These are phyloP conservation scores for Morone chrysops DNA, from an alignment of 2,113 vertebrate genomes.

Conservation along the genomic window DNA sequence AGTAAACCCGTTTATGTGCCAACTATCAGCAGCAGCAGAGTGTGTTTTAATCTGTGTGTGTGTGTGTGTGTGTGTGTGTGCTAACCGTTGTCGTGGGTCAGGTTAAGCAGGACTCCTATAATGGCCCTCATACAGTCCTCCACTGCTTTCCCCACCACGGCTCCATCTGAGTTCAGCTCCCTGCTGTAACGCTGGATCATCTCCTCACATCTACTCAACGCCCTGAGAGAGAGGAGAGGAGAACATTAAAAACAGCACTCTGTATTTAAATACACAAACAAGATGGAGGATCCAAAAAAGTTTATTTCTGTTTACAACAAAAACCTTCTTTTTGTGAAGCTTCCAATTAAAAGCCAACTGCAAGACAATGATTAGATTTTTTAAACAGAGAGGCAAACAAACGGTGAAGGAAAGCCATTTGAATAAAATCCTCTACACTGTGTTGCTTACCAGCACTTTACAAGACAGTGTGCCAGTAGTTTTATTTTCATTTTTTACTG, in stretches of 20 bases:
- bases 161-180: constrained; percentile 85
- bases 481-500: background rate
- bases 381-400: no score
- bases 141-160: constrained; percentile 92
- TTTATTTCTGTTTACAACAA: background rate
- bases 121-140: constrained; percentile 98
- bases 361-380: no score
- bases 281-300: background rate
- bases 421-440: no score
- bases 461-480: background rate
- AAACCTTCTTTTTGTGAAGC: background rate
- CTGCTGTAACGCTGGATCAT: constrained; percentile 93
- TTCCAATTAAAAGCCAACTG: background rate
- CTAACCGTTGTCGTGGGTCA: constrained; percentile 97
- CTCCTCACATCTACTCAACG: constrained; percentile 91
- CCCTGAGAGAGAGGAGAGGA: constrained; percentile 78
- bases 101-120: constrained; percentile 96
- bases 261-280: background rate
- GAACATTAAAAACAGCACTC: no score
- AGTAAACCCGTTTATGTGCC: background rate
- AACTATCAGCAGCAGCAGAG: background rate
- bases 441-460: background rate
- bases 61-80: background rate
- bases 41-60: background rate
- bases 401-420: no score